Evolutionary conservation across 2,113 vertebrate genomes (phyloP), one percentile per base, ranked within the genome.

Genomic region (Nesoenas mayeri): DNA sequence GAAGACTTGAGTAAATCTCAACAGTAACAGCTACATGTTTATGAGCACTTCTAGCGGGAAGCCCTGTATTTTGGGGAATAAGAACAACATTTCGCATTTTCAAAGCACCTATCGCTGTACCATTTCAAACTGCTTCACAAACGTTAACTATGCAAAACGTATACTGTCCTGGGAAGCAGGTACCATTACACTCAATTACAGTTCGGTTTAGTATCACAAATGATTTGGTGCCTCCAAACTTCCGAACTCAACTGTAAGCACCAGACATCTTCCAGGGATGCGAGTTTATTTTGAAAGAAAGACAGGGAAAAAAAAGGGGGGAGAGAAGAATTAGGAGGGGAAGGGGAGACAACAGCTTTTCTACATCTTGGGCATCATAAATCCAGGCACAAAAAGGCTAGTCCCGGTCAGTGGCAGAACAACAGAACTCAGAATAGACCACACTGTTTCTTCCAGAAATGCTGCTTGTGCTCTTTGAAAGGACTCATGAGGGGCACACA

Each of bases 1-100:
- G 60, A 91, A 92, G 77, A 86, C 80, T 62, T 66, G 51, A 79
- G 47, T 70, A 91, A 92, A 74, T 89, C 70, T 79, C 66, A 77
- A 22, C 69, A 75, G 57, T 6, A 93, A 61, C 29, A 84, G n/a
- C 34, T 79, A 32, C 6, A 10, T 36, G 22, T 92, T 95, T 96
- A 75, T 51, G 66, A 91, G 54, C 34, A 51, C 34, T 89, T 88
- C 67, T 17, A 29, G 24, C n/a, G 26, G 56, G 31, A 90, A 91
- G 56, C 36, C 22, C 31, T 82, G n/a, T 31, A 47, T 93, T 89
- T 80, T 40, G 40, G 64, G 87, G 74, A 93, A 79, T 77, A 83
- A 64, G 4, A 78, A 81, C 21, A 81, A 51, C n/a, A 31, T 83
- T 91, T 67, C 67, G 24, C 42, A 81, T 81, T 95, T 95, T 89